Conservation (phyloP, 1,140 invertebrate species). For the Drosophila subpulchrella region DNA sequence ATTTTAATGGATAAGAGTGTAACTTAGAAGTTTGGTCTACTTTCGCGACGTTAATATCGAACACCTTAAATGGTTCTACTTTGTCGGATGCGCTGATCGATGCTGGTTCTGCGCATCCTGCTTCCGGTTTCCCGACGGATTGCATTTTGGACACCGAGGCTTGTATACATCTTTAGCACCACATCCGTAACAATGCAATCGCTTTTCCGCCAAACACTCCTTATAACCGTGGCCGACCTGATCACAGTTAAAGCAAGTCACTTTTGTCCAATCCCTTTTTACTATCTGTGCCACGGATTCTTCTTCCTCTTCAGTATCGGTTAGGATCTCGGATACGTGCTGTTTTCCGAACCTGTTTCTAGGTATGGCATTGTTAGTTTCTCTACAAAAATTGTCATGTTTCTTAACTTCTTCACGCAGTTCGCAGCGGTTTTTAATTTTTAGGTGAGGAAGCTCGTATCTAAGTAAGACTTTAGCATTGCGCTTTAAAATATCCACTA, state of each 20-base stretch:
- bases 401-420: conserved; percentile 16
- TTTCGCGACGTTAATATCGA: not conserved
- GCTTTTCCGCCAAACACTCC: conserved; percentile 15
- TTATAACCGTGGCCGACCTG: conserved; percentile 10
- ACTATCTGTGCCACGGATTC: conserved; percentile 2
- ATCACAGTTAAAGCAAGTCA: conserved; percentile 17
- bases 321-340: conserved; percentile 2
- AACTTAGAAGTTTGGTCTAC: conserved; percentile 2
- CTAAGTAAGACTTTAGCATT: conserved; percentile 14
- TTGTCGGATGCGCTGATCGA: conserved; percentile 4
- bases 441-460: conserved; percentile 17
- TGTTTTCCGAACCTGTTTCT: conserved; percentile 3
- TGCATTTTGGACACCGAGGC: conserved; percentile 15
- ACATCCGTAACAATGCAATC: conserved; percentile 16
- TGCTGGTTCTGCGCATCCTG: conserved; percentile 21
- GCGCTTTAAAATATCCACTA: conserved; percentile 15
- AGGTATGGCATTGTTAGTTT: not conserved
- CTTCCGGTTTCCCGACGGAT: conserved; percentile 13
- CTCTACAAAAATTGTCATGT: conserved; percentile 13
- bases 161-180: conserved; percentile 18
- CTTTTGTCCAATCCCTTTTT: conserved; percentile 4
- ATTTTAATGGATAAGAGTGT: not conserved
- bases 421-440: conserved; percentile 2
- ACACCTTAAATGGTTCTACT: not conserved
- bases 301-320: conserved; percentile 2